These are phyloP conservation scores for Tenebrosternarchus preto DNA, from an alignment of 2,113 vertebrate genomes.

Conservation along the genomic window DNA sequence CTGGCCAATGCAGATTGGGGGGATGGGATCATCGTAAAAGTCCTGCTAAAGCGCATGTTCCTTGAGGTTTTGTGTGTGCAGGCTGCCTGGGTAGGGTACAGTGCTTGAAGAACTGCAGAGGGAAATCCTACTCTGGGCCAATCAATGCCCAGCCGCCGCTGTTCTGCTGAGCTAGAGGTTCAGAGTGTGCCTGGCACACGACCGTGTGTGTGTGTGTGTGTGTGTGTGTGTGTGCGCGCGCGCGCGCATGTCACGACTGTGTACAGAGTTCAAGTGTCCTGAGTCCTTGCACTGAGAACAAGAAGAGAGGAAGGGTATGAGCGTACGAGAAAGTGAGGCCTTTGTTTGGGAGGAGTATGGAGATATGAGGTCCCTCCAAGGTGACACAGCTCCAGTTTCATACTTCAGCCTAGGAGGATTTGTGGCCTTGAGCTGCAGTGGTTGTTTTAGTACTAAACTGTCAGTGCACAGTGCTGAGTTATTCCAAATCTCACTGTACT, in stretches of 20 bases:
- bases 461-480: not conserved
- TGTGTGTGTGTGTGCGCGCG: not conserved
- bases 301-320: not conserved
- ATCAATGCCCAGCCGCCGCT: constrained; percentile 70
- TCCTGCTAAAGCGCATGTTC: constrained; percentile 13
- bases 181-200: constrained; percentile 49
- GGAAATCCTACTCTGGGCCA: constrained; percentile 48
- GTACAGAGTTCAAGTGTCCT: no score
- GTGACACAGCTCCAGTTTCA: constrained; percentile 4
- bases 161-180: constrained; percentile 70
- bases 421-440: not conserved
- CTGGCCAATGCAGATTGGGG: no score
- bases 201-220: constrained; percentile 21
- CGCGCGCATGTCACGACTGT: not conserved
- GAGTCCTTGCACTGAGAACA: not conserved
- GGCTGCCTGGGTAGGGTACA: constrained; percentile 36
- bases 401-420: constrained; percentile 2
- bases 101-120: constrained; percentile 48
- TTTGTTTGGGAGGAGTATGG: not conserved
- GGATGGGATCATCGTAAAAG: not conserved
- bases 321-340: not conserved
- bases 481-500: not conserved
- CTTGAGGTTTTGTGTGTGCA: constrained; percentile 43
- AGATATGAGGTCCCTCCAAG: constrained; percentile 12
- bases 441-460: not conserved